Base-by-base conservation (phyloP, 2,888 invertebrate species). In the Netelia virgata region DNA sequence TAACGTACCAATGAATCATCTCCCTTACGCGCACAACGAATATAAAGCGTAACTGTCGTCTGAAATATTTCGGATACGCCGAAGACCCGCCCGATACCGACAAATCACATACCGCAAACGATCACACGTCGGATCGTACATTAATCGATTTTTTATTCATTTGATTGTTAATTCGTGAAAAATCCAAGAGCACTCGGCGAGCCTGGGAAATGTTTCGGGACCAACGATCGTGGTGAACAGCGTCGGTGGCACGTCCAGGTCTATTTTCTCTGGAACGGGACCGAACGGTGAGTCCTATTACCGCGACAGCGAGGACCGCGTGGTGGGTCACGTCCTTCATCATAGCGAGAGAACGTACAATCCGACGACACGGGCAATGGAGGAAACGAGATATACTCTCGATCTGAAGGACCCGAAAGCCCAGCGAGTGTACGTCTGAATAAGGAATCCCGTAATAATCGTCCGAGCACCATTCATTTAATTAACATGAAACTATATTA, bases 361-460 rank as follows among this genome's bases (percentile, higher is more conserved):
- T 74, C 82, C 82, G 1, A 74, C 18, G 73, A 72, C 55, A 1
- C 47, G 83, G 43, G 1, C 11, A 0, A 61, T 87, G 55, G 83
- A 87, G 20, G 86, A 86, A 50, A 14, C 57, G 11, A 83, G 77
- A 6, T 90, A 86, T 70, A 89, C 86, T 14, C 41, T 90, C 5
- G 80, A 92, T 36, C 81, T 91, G 10, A 84, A 72, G 10, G 85
- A 89, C 75, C 88, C 90, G 0, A 73, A 78, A 0, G 88, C 91
- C 0, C 85, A 87, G 59, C 90, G 89, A 1, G 86, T 89, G 23
- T 78, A 57, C 14, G 72, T 14, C 10, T 77, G 16, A 74, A 64
- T 23, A 53, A 47, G 1, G 11, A 3, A 10, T 47, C 10, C 47
- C 47, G 14, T 10, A 9, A 47, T 14, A 10, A 47, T 47, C 47